Evolutionary conservation across 2,797 vertebrate species (phyloP).

Genomic region (Distichodus sexfasciatus): DNA sequence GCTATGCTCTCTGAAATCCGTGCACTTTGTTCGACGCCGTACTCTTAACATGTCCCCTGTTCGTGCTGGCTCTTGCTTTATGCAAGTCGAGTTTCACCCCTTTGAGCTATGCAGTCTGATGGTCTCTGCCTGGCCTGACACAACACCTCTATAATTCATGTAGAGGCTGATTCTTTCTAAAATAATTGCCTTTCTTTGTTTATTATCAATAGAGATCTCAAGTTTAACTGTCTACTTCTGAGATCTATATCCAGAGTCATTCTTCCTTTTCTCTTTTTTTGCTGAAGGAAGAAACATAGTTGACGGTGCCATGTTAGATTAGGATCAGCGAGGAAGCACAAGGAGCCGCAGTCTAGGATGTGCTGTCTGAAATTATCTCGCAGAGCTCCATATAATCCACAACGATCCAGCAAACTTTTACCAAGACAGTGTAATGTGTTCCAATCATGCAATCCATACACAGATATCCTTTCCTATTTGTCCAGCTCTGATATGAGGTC

Average conservation of each 20-base stretch:
- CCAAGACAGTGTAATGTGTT: conserved; percentile 54
- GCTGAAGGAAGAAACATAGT: conserved; percentile 73
- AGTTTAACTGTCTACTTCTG: conserved; percentile 61
- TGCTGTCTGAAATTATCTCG: conserved; percentile 71
- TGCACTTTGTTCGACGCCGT: conserved; percentile 6
- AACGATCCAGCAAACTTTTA: conserved; percentile 62
- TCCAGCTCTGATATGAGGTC: too few relatives aligned
- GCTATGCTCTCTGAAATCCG: conserved; percentile 54
- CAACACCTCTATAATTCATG: conserved; percentile 41
- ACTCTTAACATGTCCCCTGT: conserved; percentile 40
- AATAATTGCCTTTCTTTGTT: conserved; percentile 59
- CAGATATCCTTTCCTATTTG: conserved; percentile 28
- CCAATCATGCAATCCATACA: conserved; percentile 38
- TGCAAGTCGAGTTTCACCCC: conserved; percentile 26
- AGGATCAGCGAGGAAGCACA: conserved; percentile 71
- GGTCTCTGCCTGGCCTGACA: conserved; percentile 7
- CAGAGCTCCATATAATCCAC: conserved; percentile 66
- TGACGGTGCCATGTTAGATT: conserved; percentile 73
- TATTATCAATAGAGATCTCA: conserved; percentile 49
- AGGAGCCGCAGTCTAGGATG: conserved; percentile 70
- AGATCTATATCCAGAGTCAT: conserved; percentile 72
- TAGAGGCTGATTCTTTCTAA: conserved; percentile 32
- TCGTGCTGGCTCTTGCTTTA: conserved; percentile 30
- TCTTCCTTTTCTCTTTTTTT: conserved; percentile 73
- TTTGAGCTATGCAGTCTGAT: conserved; percentile 20